These are phyloP conservation scores for Drosophila koepferae DNA, from an alignment of 2,888 invertebrate genomes.

Conservation along the genomic window DNA sequence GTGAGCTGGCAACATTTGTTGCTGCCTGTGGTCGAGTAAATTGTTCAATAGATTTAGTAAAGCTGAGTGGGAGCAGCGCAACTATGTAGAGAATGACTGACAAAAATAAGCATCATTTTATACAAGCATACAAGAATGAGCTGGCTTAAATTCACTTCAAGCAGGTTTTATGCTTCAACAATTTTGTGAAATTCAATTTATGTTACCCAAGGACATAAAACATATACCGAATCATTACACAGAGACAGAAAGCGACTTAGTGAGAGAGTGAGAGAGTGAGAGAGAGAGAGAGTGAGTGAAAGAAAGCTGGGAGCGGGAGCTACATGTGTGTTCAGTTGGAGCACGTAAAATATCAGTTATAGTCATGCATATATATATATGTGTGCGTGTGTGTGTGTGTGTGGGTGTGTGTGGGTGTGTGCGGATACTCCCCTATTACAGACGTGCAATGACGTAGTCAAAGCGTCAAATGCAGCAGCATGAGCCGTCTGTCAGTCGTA, in stretches of 20 bases:
- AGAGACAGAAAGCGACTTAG: conserved; percentile 38
- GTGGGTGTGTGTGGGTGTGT: neutral
- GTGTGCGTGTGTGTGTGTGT: neutral
- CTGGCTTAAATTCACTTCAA: conserved; percentile 81
- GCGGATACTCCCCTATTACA: conserved; percentile 18
- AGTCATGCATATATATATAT: conserved; percentile 50
- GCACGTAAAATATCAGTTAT: conserved; percentile 80
- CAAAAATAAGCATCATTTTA: conserved; percentile 77
- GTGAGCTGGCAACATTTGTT: conserved; percentile 58
- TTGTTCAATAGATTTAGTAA: conserved; percentile 59
- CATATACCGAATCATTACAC: conserved; percentile 78
- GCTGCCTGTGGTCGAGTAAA: conserved; percentile 58
- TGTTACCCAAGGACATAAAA: conserved; percentile 80
- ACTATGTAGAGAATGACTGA: conserved; percentile 64
- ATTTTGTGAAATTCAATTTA: conserved; percentile 84
- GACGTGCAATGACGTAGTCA: conserved; percentile 76
- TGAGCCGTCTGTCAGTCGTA: conserved; percentile 31
- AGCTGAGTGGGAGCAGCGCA: conserved; percentile 8
- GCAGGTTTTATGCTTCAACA: conserved; percentile 84
- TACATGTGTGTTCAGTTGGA: conserved; percentile 45
- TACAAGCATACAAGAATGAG: conserved; percentile 64
- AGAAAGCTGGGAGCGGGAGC: neutral
- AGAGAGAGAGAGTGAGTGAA: neutral
- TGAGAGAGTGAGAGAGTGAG: neutral
- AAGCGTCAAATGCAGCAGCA: conserved; percentile 76